These are phyloP conservation scores for Dromius quadrimaculatus DNA, from an alignment of 2,888 invertebrate species.

Conservation along the genomic window DNA sequence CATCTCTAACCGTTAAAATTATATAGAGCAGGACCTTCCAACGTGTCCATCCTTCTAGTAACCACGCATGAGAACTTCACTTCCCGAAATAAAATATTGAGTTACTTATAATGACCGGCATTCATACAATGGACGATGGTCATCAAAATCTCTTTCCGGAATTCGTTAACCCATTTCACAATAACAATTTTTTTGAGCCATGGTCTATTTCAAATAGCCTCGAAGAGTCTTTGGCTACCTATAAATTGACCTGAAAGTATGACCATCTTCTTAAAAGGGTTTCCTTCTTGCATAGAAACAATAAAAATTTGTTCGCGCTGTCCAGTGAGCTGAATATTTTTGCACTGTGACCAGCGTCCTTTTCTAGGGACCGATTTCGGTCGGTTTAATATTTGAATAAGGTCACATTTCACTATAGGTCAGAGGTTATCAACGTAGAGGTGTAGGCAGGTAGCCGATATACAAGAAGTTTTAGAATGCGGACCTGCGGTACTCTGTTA, in stretches of 20 bases:
- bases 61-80: slow-evolving; percentile 39
- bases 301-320: slow-evolving; percentile 22
- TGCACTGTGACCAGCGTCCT: slow-evolving; percentile 17
- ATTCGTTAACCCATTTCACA: slow-evolving; percentile 37
- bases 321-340: slow-evolving; percentile 17
- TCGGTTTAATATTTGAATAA: slow-evolving; percentile 38
- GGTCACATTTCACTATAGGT: slow-evolving; percentile 43
- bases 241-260: slow-evolving; percentile 48
- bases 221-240: neutral
- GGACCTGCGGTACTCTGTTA: neutral
- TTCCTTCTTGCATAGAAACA: slow-evolving; percentile 10
- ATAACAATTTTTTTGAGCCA: slow-evolving; percentile 28
- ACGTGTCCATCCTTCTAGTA: slow-evolving; percentile 36
- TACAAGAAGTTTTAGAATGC: too few species aligned
- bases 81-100: slow-evolving; percentile 39
- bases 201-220: slow-evolving; percentile 46
- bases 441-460: slow-evolving; percentile 37
- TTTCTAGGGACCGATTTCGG: slow-evolving; percentile 12
- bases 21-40: slow-evolving; percentile 36
- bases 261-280: slow-evolving; percentile 40
- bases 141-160: slow-evolving; percentile 42
- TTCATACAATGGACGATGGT: neutral
- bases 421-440: slow-evolving; percentile 31
- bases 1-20: neutral
- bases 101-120: neutral